Conservation (phyloP, 2,797 vertebrate genomes). For the Champsocephalus esox region DNA sequence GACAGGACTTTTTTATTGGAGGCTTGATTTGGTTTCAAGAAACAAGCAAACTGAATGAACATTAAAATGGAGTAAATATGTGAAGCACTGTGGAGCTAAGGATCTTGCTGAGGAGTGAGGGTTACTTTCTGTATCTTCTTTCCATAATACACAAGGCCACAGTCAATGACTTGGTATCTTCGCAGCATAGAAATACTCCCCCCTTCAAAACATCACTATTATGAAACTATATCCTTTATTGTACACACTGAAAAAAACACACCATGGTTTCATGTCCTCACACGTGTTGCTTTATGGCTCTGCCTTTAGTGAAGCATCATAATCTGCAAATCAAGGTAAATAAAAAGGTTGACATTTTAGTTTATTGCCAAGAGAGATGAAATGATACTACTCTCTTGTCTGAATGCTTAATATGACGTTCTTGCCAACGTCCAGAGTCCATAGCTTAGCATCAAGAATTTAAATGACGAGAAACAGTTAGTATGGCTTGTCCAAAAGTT, state of each 20-base stretch:
- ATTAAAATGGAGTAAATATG: constrained; percentile 29
- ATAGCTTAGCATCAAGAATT: not conserved
- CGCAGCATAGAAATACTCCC: constrained; percentile 21
- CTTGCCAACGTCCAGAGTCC: not conserved
- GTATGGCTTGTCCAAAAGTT: not conserved
- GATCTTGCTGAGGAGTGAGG: not conserved
- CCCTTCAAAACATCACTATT: not conserved
- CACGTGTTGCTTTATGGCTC: no score
- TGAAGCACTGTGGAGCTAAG: constrained; percentile 17
- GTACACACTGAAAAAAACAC: not conserved
- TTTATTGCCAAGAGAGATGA: no score
- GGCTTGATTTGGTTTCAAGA: constrained; percentile 60
- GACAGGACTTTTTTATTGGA: constrained; percentile 34
- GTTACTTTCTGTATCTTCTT: constrained; percentile 3
- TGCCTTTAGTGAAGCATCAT: no score
- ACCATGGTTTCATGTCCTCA: no score
- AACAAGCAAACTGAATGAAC: constrained; percentile 51
- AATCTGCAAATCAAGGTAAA: no score
- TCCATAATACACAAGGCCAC: constrained; percentile 25
- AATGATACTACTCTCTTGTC: not conserved
- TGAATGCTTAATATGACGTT: not conserved
- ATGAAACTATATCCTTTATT: not conserved
- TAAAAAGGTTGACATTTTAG: no score
- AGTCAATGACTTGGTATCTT: not conserved
- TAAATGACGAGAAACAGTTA: not conserved